Conservation (phyloP, 2,888 invertebrate genomes). For the Carabus problematicus region DNA sequence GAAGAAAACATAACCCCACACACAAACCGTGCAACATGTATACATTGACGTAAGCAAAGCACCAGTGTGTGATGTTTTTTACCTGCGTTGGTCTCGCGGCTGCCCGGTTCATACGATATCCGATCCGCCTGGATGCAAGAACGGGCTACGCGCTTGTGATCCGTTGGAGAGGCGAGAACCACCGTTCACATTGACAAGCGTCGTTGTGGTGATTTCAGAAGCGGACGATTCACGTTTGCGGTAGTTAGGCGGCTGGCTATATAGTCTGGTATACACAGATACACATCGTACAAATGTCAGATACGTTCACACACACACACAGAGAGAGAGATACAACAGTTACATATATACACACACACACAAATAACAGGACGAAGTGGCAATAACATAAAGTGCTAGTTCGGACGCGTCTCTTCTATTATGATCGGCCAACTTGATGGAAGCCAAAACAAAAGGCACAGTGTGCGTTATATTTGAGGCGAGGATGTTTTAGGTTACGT, state of each 20-base stretch:
- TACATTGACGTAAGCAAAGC: background rate
- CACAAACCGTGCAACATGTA: background rate
- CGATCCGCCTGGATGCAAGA: constrained; percentile 47
- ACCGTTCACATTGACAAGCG: constrained; percentile 65
- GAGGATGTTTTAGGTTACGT: background rate
- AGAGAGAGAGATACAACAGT: background rate
- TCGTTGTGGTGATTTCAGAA: constrained; percentile 81
- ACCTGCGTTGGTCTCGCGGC: constrained; percentile 52
- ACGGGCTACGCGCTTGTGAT: constrained; percentile 46
- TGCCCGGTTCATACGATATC: constrained; percentile 50
- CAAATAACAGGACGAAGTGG: too few relatives aligned
- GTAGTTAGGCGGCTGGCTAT: constrained; percentile 73
- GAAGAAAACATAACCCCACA: background rate
- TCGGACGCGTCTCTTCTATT: constrained; percentile 1
- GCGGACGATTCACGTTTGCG: constrained; percentile 80
- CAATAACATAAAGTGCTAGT: too few relatives aligned
- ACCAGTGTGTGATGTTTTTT: constrained; percentile 10
- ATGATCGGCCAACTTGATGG: constrained; percentile 3
- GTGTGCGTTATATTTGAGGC: background rate
- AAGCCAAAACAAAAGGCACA: background rate
- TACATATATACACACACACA: constrained; percentile 25
- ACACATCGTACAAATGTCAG: background rate
- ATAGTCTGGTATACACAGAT: constrained; percentile 64
- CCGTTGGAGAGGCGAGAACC: constrained; percentile 52
- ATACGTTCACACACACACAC: background rate